Evolutionary conservation across 2,888 invertebrate species (phyloP).

Genomic region (Pediacus dermestoides): DNA sequence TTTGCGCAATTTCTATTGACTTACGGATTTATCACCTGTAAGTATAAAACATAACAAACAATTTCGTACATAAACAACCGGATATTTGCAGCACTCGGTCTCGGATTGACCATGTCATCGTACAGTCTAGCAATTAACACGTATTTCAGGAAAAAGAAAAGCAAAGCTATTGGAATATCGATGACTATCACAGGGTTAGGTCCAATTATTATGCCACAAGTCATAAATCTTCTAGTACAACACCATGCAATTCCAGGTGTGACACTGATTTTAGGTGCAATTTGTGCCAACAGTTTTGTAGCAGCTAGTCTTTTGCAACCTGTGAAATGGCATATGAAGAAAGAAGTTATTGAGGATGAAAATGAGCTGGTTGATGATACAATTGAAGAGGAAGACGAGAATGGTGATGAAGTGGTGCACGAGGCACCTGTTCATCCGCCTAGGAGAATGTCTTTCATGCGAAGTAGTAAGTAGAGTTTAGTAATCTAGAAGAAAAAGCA

Average conservation of each 20-base stretch:
- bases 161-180: constrained; percentile 59
- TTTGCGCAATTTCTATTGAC: constrained; percentile 61
- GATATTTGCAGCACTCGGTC: constrained; percentile 63
- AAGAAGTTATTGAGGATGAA: constrained; percentile 12
- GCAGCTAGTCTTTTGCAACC: constrained; percentile 63
- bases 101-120: constrained; percentile 58
- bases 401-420: too few species aligned
- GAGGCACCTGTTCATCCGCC: too few species aligned
- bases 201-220: constrained; percentile 62
- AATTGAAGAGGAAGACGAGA: constrained; percentile 14
- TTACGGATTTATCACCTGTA: constrained; percentile 68
- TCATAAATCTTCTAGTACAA: constrained; percentile 57
- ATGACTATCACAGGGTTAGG: constrained; percentile 66
- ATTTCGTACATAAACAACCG: too few species aligned
- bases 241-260: constrained; percentile 60
- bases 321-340: constrained; percentile 62
- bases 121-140: constrained; percentile 63
- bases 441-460: too few species aligned
- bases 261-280: constrained; percentile 59
- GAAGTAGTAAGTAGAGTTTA: too few species aligned
- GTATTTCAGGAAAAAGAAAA: constrained; percentile 61
- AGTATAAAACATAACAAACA: constrained; percentile 47
- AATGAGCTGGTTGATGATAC: constrained; percentile 8
- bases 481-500: too few species aligned
- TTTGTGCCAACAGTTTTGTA: constrained; percentile 59